Conservation (phyloP, 2,113 vertebrate genomes). For the Cromileptes altivelis region DNA sequence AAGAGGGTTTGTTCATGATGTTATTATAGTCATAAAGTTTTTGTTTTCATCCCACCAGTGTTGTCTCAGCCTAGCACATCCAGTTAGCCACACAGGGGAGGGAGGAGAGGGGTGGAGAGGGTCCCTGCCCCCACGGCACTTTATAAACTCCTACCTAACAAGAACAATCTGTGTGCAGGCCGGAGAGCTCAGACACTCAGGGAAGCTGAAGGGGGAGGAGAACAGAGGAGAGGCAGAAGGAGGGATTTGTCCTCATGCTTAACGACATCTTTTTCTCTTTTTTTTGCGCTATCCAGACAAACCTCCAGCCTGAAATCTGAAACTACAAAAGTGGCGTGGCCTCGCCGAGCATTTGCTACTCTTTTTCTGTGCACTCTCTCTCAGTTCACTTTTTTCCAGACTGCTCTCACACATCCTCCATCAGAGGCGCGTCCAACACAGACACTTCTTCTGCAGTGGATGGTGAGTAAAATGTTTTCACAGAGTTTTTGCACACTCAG, state of each 20-base stretch:
- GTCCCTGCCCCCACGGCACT: slow-evolving; percentile 81
- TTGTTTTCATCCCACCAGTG: background rate
- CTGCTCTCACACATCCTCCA: slow-evolving; percentile 35
- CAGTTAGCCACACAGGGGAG: slow-evolving; percentile 47
- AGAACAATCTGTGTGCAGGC: slow-evolving; percentile 91
- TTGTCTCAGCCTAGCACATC: slow-evolving; percentile 28
- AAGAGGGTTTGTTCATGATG: background rate
- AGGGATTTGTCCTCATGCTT: slow-evolving; percentile 70
- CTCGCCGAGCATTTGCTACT: slow-evolving; percentile 32
- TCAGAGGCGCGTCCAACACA: slow-evolving; percentile 13
- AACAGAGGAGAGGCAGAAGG: slow-evolving; percentile 64
- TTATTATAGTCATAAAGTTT: background rate
- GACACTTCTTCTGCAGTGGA: slow-evolving; percentile 36
- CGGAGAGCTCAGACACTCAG: slow-evolving; percentile 62
- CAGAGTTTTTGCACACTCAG: background rate
- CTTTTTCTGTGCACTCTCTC: slow-evolving; percentile 20
- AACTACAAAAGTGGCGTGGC: slow-evolving; percentile 66
- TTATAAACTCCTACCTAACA: slow-evolving; percentile 86
- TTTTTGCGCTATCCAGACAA: slow-evolving; percentile 65
- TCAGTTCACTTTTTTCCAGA: slow-evolving; percentile 54
- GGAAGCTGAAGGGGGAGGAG: slow-evolving; percentile 67
- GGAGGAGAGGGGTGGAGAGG: slow-evolving; percentile 42
- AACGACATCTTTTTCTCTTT: slow-evolving; percentile 39
- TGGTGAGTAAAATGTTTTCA: slow-evolving; percentile 68
- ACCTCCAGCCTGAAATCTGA: slow-evolving; percentile 75